phyloP scores from a whole-genome alignment of 2,113 vertebrate genomes.

The Macrotus californicus region DNA sequence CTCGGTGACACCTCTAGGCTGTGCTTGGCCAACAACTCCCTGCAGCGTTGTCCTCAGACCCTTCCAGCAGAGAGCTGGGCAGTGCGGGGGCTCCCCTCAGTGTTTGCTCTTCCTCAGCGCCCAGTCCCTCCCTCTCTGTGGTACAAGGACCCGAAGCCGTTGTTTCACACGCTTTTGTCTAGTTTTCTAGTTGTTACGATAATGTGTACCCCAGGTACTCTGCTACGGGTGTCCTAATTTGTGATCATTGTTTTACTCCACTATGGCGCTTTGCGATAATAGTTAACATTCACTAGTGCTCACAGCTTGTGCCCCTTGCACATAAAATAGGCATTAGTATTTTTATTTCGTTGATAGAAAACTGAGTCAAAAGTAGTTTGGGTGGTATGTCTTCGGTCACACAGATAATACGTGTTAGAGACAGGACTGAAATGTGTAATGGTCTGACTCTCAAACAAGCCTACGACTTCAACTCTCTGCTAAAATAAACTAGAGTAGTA shows the following conservation, averaged over 20 bases:
- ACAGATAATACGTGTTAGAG: background rate
- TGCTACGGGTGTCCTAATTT: too few species aligned
- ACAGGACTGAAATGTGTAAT: background rate
- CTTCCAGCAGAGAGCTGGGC: rapidly evolving
- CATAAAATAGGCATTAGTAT: background rate
- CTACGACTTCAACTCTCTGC: background rate
- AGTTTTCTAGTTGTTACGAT: background rate
- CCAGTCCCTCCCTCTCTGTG: rapidly evolving
- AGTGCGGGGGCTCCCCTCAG: rapidly evolving
- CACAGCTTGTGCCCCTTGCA: background rate
- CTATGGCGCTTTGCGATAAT: rapidly evolving
- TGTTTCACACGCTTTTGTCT: background rate
- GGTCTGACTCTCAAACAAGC: background rate
- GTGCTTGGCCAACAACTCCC: rapidly evolving
- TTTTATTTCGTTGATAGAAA: background rate
- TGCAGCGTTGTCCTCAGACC: too few species aligned
- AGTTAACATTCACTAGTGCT: background rate
- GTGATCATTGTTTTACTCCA: background rate
- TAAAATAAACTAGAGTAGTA: too few species aligned
- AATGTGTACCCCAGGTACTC: background rate
- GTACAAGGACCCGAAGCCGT: background rate
- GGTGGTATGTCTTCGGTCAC: background rate
- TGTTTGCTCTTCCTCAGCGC: rapidly evolving
- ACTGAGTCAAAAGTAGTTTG: background rate
- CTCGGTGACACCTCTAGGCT: background rate